Conservation (phyloP, 2,113 vertebrate genomes). For the Falcunculus frontatus region DNA sequence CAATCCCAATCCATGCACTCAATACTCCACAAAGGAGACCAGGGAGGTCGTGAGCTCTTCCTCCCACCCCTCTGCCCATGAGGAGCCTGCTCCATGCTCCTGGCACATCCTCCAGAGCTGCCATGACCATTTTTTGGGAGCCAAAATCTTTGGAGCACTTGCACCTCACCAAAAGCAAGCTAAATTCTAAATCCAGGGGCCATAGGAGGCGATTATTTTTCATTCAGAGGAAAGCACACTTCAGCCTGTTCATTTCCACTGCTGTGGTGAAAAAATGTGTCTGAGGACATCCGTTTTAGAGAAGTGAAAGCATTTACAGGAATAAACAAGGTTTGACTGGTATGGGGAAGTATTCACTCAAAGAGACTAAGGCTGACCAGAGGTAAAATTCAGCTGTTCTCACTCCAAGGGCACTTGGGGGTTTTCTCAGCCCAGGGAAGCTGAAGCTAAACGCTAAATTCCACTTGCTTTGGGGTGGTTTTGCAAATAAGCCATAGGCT, state of each 20-base stretch:
- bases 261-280: neutral
- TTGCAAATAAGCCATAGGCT: neutral
- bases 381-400: neutral
- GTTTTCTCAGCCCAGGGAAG: neutral
- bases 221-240: neutral
- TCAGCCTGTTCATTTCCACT: neutral
- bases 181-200: no score
- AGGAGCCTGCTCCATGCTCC: neutral
- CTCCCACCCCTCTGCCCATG: neutral
- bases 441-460: neutral
- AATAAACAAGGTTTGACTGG: neutral
- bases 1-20: neutral
- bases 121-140: neutral
- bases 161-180: neutral
- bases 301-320: neutral
- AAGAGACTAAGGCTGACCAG: neutral
- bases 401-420: neutral
- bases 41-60: neutral
- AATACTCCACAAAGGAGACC: neutral
- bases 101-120: neutral
- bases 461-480: neutral
- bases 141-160: neutral
- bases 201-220: neutral
- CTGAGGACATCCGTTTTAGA: neutral
- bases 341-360: neutral